Evolutionary conservation across 2,113 vertebrate genomes (phyloP).

Genomic region (Atractosteus spatula): DNA sequence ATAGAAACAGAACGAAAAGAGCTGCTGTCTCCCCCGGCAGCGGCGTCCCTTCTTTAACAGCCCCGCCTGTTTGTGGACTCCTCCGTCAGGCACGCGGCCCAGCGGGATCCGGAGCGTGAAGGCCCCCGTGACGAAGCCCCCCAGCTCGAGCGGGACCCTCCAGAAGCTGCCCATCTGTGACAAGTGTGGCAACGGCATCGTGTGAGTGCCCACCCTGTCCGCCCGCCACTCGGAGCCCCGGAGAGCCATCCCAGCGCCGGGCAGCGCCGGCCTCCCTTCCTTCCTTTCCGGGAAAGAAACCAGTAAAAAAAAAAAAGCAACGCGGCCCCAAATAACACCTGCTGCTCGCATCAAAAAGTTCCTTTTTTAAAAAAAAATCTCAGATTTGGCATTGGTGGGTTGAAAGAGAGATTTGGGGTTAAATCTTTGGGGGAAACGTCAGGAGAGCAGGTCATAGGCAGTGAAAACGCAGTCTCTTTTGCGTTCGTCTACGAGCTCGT

Average conservation of each 20-base stretch:
- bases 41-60: neutral
- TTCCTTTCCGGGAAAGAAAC: neutral
- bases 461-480: too few relatives aligned
- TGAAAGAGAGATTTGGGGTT: too few relatives aligned
- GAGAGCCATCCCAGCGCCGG: too few relatives aligned
- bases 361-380: neutral
- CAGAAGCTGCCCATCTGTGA: slow-evolving; percentile 93
- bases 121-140: slow-evolving; percentile 78
- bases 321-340: neutral
- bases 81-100: slow-evolving; percentile 77
- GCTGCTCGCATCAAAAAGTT: too few relatives aligned
- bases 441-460: too few relatives aligned
- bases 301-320: too few relatives aligned
- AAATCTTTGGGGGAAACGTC: too few relatives aligned
- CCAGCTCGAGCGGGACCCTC: slow-evolving; percentile 64
- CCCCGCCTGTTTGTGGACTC: too few relatives aligned
- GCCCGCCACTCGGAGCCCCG: too few relatives aligned
- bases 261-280: neutral
- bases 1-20: neutral
- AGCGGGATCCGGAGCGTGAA: slow-evolving; percentile 81
- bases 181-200: slow-evolving; percentile 91
- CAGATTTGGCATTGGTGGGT: too few relatives aligned
- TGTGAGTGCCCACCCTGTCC: slow-evolving; percentile 71
- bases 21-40: neutral
- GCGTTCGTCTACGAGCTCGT: too few relatives aligned